These are phyloP conservation scores for Pomacea canaliculata DNA, from an alignment of 2,888 invertebrate genomes.

Conservation along the genomic window DNA sequence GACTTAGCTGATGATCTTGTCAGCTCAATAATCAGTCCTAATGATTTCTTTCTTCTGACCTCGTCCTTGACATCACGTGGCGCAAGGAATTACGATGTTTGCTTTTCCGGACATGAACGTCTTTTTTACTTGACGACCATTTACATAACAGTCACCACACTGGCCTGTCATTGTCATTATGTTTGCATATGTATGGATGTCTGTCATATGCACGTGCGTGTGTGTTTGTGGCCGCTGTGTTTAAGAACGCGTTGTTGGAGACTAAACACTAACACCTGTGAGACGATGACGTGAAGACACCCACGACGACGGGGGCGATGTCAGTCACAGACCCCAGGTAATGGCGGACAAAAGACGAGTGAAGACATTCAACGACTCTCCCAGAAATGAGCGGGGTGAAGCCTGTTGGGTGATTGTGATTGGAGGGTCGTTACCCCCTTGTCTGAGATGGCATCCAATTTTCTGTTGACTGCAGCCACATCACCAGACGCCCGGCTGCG, in stretches of 20 bases:
- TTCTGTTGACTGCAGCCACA: background rate
- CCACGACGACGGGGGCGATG: background rate
- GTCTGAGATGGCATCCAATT: no score
- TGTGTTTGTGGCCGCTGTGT: conserved; percentile 17
- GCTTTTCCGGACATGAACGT: no score
- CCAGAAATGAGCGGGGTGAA: background rate
- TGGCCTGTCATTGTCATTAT: background rate
- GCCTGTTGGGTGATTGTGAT: background rate
- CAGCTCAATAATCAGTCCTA: no score
- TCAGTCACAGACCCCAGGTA: background rate
- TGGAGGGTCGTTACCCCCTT: no score
- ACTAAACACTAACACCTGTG: background rate
- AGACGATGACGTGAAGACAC: conserved; percentile 1
- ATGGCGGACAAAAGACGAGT: background rate
- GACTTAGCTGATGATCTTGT: no score
- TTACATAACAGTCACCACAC: no score
- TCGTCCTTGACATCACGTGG: no score
- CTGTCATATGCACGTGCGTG: conserved; percentile 12
- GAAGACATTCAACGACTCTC: no score
- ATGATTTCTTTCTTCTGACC: no score
- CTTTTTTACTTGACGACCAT: no score
- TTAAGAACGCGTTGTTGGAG: no score
- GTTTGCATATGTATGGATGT: background rate
- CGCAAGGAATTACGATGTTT: no score
- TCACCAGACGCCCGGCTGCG: background rate